Percentiles rank a stretch among this genome's conserved stretches.
phyloP scores from a whole-genome alignment of 2,113 vertebrate species.

The Ibidorhyncha struthersii region DNA sequence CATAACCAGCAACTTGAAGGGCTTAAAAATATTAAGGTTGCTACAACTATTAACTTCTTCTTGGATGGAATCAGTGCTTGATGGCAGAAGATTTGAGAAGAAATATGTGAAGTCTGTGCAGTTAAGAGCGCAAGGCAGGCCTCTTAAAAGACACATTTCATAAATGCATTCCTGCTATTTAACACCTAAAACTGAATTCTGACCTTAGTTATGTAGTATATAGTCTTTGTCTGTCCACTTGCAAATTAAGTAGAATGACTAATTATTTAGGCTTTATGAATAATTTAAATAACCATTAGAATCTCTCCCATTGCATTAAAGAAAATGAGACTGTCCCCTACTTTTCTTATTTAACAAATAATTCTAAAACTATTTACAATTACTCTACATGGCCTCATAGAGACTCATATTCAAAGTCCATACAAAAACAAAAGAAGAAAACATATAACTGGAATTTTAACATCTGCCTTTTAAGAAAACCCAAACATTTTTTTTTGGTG shows the following conservation, averaged over 20 bases:
- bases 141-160: neutral
- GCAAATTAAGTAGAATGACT: neutral
- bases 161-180: neutral
- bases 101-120: neutral
- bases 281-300: neutral
- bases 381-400: neutral
- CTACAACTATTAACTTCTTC: neutral
- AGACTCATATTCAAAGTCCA: neutral
- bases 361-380: neutral
- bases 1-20: neutral
- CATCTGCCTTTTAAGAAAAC: neutral
- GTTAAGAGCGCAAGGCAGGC: neutral
- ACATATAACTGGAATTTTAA: neutral
- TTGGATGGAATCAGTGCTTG: neutral
- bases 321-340: neutral
- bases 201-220: neutral
- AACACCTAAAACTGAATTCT: neutral
- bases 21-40: neutral
- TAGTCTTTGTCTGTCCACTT: neutral
- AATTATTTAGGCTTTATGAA: neutral
- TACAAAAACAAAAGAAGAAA: neutral
- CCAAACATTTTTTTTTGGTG: neutral
- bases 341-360: neutral
- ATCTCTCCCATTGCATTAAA: neutral
- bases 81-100: neutral